Conservation (phyloP, 2,113 vertebrate genomes). For the Cyprinus carpio region DNA sequence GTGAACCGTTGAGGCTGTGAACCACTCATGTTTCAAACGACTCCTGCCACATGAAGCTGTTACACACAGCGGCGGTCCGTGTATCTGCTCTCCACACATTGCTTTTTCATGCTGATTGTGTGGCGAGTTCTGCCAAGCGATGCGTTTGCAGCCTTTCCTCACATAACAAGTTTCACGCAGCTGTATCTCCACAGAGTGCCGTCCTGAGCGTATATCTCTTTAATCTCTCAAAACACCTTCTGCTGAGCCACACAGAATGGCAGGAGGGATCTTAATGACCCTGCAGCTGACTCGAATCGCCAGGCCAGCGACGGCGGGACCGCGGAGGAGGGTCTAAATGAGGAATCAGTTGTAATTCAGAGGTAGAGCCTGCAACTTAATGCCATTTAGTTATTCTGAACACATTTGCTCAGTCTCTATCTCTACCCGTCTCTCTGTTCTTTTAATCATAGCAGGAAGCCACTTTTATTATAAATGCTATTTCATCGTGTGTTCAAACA, state of each 20-base stretch:
- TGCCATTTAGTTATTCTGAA: neutral
- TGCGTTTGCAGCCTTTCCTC: neutral
- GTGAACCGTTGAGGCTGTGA: neutral
- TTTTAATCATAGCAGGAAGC: slow-evolving; percentile 7
- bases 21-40: neutral
- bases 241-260: slow-evolving; percentile 10
- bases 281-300: neutral
- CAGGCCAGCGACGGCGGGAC: too few relatives aligned
- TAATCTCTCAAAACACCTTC: slow-evolving; percentile 26
- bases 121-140: neutral
- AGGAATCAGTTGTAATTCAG: neutral
- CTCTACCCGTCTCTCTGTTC: neutral
- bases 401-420: neutral
- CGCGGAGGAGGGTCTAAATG: neutral
- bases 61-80: neutral
- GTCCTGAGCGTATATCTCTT: slow-evolving; percentile 4
- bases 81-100: neutral
- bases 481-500: slow-evolving; percentile 14
- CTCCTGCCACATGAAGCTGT: neutral
- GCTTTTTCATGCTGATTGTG: neutral
- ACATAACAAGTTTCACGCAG: slow-evolving; percentile 6
- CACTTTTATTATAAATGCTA: slow-evolving; percentile 12
- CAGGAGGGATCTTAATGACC: neutral
- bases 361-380: neutral
- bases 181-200: neutral